Conservation (phyloP, 2,888 invertebrate genomes). For the Nomada goodeniana region DNA sequence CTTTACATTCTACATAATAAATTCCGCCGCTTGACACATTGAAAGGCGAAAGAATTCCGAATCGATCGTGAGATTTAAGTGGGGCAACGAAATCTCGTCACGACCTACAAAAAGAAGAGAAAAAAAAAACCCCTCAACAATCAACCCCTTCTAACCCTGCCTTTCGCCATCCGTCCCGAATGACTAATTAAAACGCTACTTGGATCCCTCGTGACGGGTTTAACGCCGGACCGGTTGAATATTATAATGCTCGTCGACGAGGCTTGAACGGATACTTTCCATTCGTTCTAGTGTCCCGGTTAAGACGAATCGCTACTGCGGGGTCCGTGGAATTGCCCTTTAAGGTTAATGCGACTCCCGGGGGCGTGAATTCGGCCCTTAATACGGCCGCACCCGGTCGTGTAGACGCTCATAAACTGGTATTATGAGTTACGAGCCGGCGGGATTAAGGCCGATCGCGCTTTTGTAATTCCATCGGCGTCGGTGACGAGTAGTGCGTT, state of each 20-base stretch:
- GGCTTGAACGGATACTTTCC: not conserved
- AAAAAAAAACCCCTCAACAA: not conserved
- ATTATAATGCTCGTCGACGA: slow-evolving; percentile 41
- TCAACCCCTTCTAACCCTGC: not conserved
- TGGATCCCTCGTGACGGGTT: slow-evolving; percentile 10
- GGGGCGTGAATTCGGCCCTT: slow-evolving; percentile 63
- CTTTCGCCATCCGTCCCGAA: not conserved
- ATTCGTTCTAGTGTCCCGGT: slow-evolving; percentile 10
- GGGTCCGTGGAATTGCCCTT: slow-evolving; percentile 54
- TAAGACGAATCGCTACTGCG: slow-evolving; percentile 46
- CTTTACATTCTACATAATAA: not conserved
- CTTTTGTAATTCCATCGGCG: slow-evolving; percentile 76
- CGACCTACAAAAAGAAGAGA: not conserved
- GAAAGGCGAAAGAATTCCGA: not conserved
- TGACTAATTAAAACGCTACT: slow-evolving; percentile 39
- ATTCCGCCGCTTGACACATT: not conserved
- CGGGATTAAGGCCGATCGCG: slow-evolving; percentile 76
- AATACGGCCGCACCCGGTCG: slow-evolving; percentile 51
- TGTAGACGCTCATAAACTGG: slow-evolving; percentile 75
- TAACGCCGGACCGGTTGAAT: slow-evolving; percentile 14
- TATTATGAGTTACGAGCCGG: slow-evolving; percentile 78
- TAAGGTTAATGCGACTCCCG: slow-evolving; percentile 55
- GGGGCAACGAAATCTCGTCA: slow-evolving; percentile 25
- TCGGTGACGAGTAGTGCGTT: slow-evolving; percentile 49
- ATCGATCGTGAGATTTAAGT: slow-evolving; percentile 26